Conservation (phyloP, 2,113 vertebrate species). For the Anser cygnoides region DNA sequence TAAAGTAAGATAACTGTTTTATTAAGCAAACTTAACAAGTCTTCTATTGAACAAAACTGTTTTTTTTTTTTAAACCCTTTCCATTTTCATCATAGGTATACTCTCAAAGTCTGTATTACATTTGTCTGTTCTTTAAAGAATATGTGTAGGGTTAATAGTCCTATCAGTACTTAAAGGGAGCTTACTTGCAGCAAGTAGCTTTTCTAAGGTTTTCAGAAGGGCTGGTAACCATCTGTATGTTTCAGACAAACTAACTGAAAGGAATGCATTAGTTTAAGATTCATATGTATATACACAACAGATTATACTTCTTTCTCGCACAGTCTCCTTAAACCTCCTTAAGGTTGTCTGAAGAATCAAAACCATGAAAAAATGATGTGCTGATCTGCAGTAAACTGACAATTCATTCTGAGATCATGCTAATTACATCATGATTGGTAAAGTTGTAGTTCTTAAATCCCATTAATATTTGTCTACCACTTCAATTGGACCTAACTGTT, state of each 20-base stretch:
- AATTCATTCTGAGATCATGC: background rate
- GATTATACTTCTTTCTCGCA: slow-evolving; percentile 26
- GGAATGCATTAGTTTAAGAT: slow-evolving; percentile 35
- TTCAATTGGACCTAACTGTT: slow-evolving; percentile 11
- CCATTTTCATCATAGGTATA: background rate
- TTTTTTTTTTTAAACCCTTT: background rate
- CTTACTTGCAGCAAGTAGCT: background rate
- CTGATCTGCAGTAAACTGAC: slow-evolving; percentile 26
- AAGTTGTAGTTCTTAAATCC: slow-evolving; percentile 37
- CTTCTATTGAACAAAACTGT: no score
- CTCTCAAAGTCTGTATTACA: background rate
- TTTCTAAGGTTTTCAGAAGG: slow-evolving; percentile 35
- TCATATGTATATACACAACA: slow-evolving; percentile 36
- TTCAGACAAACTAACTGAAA: slow-evolving; percentile 39
- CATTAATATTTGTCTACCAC: background rate
- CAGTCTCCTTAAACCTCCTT: background rate
- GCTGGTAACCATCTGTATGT: slow-evolving; percentile 11
- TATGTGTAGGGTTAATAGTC: background rate
- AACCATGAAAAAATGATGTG: slow-evolving; percentile 8
- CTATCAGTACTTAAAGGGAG: background rate
- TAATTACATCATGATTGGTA: slow-evolving; percentile 20
- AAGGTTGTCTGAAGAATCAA: slow-evolving; percentile 11
- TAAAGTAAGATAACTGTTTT: background rate
- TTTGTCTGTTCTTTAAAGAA: slow-evolving; percentile 41
- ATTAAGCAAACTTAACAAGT: background rate